phyloP scores from a whole-genome alignment of 1,140 invertebrate genomes.

The Sycophila sp. region DNA sequence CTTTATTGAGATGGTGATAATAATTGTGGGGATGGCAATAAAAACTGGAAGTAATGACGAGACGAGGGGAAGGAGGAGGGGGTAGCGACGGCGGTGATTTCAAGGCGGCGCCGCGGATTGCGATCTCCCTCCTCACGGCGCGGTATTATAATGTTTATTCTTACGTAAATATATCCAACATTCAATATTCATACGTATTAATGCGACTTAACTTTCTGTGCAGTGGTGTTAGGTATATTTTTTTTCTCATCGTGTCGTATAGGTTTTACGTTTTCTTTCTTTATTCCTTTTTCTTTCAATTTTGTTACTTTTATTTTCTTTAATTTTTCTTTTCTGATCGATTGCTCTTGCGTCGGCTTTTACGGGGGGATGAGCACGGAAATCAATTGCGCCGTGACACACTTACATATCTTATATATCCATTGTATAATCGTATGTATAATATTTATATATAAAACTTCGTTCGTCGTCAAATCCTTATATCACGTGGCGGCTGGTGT shows the following conservation, averaged over 20 bases:
- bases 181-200: constrained; percentile 55
- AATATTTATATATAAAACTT: constrained; percentile 46
- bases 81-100: no score
- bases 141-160: constrained; percentile 27
- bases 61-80: no score
- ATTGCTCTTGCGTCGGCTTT: neutral
- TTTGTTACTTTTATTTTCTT: constrained; percentile 9
- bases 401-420: constrained; percentile 34
- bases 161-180: constrained; percentile 51
- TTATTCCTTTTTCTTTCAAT: neutral
- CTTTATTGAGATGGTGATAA: no score
- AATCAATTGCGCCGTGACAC: constrained; percentile 50
- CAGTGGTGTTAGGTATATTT: neutral
- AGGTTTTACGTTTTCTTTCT: neutral
- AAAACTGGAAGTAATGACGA: no score
- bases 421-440: constrained; percentile 6
- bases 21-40: no score
- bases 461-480: constrained; percentile 53
- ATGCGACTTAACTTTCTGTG: constrained; percentile 51
- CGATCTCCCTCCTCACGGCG: constrained; percentile 11
- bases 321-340: neutral
- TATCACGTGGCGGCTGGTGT: no score
- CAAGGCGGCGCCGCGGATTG: neutral
- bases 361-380: constrained; percentile 40
- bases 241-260: neutral